Conservation (phyloP, 2,888 invertebrate genomes). For the Ennomos erosarius region DNA sequence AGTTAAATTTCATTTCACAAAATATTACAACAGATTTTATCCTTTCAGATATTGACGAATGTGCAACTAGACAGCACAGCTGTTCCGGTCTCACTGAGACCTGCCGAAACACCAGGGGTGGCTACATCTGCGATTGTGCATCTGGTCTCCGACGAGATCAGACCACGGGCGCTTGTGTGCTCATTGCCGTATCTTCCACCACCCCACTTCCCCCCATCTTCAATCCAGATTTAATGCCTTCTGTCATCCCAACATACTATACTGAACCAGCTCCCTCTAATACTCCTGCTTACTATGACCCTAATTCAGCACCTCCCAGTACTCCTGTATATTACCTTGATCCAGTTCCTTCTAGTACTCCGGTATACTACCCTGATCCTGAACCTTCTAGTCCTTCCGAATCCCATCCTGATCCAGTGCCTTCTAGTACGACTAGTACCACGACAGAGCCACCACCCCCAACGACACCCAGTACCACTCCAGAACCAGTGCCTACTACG, state of each 20-base stretch:
- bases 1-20: too few relatives aligned
- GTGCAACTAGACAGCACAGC: conserved; percentile 84
- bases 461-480: conserved; percentile 35
- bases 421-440: conserved; percentile 40
- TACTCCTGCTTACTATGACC: conserved; percentile 1
- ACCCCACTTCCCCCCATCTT: conserved; percentile 34
- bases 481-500: conserved; percentile 24
- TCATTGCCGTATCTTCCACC: conserved; percentile 54
- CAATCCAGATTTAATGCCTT: conserved; percentile 9
- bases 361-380: not conserved
- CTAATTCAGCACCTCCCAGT: not conserved
- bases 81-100: conserved; percentile 85
- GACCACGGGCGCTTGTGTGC: conserved; percentile 61
- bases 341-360: conserved; percentile 3
- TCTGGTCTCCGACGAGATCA: conserved; percentile 90
- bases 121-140: conserved; percentile 93
- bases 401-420: conserved; percentile 8
- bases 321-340: conserved; percentile 11
- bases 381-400: not conserved
- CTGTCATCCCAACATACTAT: conserved; percentile 1
- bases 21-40: too few relatives aligned
- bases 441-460: conserved; percentile 44
- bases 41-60: conserved; percentile 91
- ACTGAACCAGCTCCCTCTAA: conserved; percentile 2
- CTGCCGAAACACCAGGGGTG: conserved; percentile 95